These are phyloP conservation scores for Drosophila robusta DNA, from an alignment of 2,888 invertebrate species.

Conservation along the genomic window DNA sequence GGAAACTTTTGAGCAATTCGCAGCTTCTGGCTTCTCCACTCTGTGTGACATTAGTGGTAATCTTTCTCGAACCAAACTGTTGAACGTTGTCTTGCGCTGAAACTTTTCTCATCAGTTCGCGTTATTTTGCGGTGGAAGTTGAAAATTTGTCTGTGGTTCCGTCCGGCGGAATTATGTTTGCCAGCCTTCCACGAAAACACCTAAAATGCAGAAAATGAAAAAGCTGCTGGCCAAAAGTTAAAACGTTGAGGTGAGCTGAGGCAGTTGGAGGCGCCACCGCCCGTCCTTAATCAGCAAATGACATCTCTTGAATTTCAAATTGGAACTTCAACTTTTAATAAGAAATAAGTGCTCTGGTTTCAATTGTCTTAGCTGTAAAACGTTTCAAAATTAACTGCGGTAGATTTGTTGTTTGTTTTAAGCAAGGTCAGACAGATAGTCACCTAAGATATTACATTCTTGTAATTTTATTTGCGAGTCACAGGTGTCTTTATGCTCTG, in stretches of 20 bases:
- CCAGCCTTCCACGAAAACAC: slow-evolving; percentile 14
- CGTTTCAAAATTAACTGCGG: slow-evolving; percentile 47
- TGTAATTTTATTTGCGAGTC: no score
- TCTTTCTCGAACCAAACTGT: slow-evolving; percentile 4
- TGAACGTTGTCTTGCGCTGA: slow-evolving; percentile 36
- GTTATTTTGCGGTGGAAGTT: slow-evolving; percentile 62
- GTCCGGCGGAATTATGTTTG: slow-evolving; percentile 31
- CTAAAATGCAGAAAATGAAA: slow-evolving; percentile 31
- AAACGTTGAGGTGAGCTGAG: slow-evolving; percentile 35
- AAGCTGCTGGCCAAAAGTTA: slow-evolving; percentile 44
- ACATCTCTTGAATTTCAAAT: slow-evolving; percentile 45
- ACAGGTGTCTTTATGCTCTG: no score
- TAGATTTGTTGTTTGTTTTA: no score
- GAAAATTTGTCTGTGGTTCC: slow-evolving; percentile 57
- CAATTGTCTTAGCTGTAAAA: slow-evolving; percentile 16
- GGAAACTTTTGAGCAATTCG: no score
- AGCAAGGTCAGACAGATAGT: background rate
- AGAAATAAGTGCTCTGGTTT: slow-evolving; percentile 51
- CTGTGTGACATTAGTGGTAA: no score
- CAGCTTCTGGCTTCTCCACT: no score
- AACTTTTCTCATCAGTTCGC: slow-evolving; percentile 70
- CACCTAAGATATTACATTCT: background rate
- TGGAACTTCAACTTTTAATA: slow-evolving; percentile 63
- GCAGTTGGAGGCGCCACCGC: background rate
- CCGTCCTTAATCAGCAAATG: no score